Evolutionary conservation across 2,888 invertebrate genomes (phyloP).

Genomic region (Drosophila subquinaria): DNA sequence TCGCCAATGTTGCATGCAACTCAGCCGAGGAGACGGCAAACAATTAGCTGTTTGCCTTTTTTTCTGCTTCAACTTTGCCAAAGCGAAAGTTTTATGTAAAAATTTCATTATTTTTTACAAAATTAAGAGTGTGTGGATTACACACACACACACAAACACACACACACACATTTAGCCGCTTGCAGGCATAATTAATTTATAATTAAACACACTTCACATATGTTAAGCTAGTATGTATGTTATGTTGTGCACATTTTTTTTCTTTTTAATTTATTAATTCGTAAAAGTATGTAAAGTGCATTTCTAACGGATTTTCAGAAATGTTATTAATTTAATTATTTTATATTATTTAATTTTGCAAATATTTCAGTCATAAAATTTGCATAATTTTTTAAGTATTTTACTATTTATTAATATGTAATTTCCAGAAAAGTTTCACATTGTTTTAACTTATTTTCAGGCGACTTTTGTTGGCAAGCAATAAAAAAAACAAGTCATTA

Average conservation of each 20-base stretch:
- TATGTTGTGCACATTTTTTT: too few species aligned
- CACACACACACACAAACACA: constrained; percentile 7
- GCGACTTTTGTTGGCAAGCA: background rate
- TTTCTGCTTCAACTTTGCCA: constrained; percentile 41
- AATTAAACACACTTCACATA: constrained; percentile 42
- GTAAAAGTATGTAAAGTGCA: background rate
- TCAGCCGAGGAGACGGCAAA: constrained; percentile 20
- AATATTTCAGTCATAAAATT: background rate
- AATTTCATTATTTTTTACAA: constrained; percentile 63
- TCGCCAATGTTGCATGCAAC: constrained; percentile 36
- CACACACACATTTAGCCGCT: background rate
- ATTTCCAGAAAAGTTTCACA: background rate
- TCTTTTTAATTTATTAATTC: too few species aligned
- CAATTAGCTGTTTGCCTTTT: constrained; percentile 30
- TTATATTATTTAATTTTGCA: background rate
- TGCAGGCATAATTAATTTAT: constrained; percentile 1
- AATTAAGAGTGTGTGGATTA: constrained; percentile 27
- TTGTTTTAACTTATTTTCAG: background rate
- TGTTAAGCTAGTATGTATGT: constrained; percentile 5
- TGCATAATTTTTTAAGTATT: constrained; percentile 4
- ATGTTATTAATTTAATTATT: background rate
- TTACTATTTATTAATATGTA: background rate
- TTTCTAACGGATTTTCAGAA: background rate
- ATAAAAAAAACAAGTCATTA: background rate
- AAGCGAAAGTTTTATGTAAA: constrained; percentile 64